Evolutionary conservation across 64 coral and sea anemone species (phyloP).

Genomic region (Anthopleura sola): DNA sequence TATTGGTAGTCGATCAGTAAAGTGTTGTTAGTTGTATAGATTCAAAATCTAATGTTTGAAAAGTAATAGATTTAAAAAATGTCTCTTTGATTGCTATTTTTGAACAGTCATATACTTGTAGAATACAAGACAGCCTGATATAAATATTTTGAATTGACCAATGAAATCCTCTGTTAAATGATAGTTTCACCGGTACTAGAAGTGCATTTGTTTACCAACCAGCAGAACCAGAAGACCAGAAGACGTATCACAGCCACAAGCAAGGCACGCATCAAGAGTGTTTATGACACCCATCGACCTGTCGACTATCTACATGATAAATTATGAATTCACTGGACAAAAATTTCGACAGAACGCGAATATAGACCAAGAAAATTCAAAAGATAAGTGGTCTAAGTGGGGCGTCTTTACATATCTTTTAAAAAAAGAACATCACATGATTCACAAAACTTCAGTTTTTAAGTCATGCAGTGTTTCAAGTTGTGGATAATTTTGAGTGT

Average conservation of each 20-base stretch:
- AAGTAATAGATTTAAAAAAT: no score
- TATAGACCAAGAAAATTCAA: no score
- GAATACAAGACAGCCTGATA: no score
- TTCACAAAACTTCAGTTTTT: no score
- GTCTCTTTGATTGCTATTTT: no score
- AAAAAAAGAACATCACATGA: neutral
- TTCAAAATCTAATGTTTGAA: no score
- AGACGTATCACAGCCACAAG: neutral
- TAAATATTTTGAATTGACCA: neutral
- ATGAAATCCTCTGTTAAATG: neutral
- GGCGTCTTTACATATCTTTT: neutral
- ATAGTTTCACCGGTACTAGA: neutral
- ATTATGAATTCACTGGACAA: neutral
- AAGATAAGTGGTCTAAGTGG: no score
- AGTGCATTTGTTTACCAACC: neutral
- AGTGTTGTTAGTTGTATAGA: no score
- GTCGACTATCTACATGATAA: neutral
- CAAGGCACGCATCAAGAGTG: neutral
- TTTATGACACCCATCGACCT: neutral
- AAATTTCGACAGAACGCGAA: no score
- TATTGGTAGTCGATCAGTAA: no score
- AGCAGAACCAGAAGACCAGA: no score
- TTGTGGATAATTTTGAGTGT: neutral
- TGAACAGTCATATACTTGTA: no score
- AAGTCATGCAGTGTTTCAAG: neutral